These are phyloP conservation scores for Falco punctatus DNA, from an alignment of 2,113 vertebrate genomes.

Conservation along the genomic window DNA sequence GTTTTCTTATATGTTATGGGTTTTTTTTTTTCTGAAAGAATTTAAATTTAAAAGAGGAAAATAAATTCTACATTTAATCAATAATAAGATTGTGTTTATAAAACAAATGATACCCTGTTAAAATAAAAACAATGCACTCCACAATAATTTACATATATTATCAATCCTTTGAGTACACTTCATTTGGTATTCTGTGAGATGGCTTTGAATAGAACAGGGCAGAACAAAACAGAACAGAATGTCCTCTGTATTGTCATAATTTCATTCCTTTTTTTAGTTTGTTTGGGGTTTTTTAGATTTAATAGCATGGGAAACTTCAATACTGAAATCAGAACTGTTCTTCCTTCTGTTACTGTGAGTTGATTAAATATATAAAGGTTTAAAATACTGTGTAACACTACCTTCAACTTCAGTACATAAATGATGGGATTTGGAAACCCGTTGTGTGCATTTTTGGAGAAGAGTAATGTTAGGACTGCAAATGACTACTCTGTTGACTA, in stretches of 20 bases:
- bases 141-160: conserved; percentile 27
- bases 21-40: neutral
- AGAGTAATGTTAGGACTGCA: neutral
- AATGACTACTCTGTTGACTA: neutral
- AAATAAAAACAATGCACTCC: conserved; percentile 11
- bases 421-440: neutral
- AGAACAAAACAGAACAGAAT: neutral
- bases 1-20: neutral
- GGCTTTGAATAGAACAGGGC: neutral
- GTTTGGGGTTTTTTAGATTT: neutral
- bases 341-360: neutral
- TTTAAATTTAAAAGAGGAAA: conserved; percentile 2
- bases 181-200: neutral
- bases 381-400: neutral
- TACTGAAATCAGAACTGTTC: neutral
- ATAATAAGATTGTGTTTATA: neutral
- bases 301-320: neutral
- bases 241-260: neutral
- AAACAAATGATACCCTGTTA: neutral
- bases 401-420: neutral
- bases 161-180: neutral
- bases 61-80: conserved; percentile 3
- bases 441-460: neutral
- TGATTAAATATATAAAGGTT: neutral
- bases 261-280: neutral